A percentile compares a stretch with the other conserved stretches of the same genome.
phyloP scores from a whole-genome alignment of 2,797 vertebrate genomes.

The Coreius guichenoti region DNA sequence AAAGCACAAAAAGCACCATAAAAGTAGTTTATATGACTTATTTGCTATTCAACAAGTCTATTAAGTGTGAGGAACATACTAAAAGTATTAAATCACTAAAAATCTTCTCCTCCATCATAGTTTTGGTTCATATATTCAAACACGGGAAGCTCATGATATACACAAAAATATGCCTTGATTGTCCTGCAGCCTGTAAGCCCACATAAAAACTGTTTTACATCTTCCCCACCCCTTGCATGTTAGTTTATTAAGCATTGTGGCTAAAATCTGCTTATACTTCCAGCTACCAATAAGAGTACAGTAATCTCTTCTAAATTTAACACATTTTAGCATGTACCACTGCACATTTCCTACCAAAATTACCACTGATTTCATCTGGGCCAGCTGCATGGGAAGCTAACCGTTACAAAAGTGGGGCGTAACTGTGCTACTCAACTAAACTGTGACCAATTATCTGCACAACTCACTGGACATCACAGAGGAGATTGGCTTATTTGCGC shows the following conservation, averaged over 20 bases:
- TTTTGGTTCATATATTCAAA: background rate
- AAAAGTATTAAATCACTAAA: background rate
- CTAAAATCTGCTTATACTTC: background rate
- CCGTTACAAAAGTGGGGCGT: background rate
- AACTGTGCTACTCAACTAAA: background rate
- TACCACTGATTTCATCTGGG: background rate
- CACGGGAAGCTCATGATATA: no score
- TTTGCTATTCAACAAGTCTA: background rate
- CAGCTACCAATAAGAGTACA: background rate
- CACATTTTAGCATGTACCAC: background rate
- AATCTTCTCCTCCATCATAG: background rate
- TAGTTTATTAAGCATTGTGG: background rate
- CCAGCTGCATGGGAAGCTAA: background rate
- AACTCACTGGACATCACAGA: background rate
- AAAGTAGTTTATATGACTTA: background rate
- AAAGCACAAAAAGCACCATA: background rate
- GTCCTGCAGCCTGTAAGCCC: background rate
- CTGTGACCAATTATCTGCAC: background rate
- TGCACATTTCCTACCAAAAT: constrained; percentile 2
- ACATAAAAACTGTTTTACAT: background rate
- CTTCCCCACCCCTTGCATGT: background rate
- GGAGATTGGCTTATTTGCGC: background rate
- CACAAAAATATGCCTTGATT: background rate
- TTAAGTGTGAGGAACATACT: background rate
- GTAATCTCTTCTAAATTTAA: background rate